These are phyloP conservation scores for Tapera naevia DNA, from an alignment of 2,797 vertebrate genomes.

Conservation along the genomic window DNA sequence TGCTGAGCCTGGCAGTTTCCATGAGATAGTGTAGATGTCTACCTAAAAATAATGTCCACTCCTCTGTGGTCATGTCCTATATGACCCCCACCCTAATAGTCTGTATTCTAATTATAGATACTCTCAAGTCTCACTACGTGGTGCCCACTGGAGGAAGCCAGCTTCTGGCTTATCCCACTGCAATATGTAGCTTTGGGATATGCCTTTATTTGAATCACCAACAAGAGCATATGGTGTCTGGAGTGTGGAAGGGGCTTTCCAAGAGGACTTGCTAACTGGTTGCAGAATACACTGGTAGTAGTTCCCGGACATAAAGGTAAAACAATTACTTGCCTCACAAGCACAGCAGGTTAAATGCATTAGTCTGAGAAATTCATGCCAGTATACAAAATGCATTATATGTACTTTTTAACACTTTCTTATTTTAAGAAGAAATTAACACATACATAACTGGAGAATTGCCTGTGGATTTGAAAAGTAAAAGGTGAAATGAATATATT, in stretches of 20 bases:
- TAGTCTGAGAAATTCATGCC: neutral
- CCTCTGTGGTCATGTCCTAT: neutral
- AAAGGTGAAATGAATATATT: neutral
- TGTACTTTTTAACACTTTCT: neutral
- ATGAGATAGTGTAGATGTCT: neutral
- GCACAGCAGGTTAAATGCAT: neutral
- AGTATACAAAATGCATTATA: neutral
- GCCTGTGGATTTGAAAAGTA: neutral
- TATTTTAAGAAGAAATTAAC: neutral
- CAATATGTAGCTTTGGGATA: too few relatives aligned
- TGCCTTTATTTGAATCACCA: too few relatives aligned
- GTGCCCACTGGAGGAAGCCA: neutral
- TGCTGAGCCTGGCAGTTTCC: neutral
- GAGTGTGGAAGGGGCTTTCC: neutral
- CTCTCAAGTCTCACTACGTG: neutral
- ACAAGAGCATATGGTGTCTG: neutral
- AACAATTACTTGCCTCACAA: neutral
- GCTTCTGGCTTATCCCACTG: too few relatives aligned
- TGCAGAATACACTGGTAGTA: neutral
- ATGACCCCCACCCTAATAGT: neutral
- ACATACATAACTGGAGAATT: neutral
- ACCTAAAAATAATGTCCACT: neutral
- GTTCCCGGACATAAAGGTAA: neutral
- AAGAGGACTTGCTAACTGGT: neutral
- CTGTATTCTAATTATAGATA: neutral